Evolutionary conservation across 2,113 vertebrate genomes (phyloP).

Genomic region (Epinephelus moara): DNA sequence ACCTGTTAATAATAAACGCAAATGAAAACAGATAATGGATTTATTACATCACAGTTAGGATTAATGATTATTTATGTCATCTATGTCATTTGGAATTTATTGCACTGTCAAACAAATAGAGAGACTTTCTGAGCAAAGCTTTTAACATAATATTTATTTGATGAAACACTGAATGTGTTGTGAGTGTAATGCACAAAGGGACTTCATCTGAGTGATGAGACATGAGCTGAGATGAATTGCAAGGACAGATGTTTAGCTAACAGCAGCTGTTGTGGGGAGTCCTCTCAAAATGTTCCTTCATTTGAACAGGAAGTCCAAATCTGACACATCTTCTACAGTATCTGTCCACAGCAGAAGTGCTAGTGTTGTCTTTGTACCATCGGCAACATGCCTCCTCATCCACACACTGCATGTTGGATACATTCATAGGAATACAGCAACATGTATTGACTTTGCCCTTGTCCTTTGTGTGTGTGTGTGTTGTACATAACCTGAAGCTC

Average conservation of each 20-base stretch:
- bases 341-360: too few relatives aligned
- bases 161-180: too few relatives aligned
- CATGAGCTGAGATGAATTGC: too few relatives aligned
- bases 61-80: not conserved
- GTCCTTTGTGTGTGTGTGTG: not conserved
- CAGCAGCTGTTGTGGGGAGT: too few relatives aligned
- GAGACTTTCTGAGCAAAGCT: not conserved
- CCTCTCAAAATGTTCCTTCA: not conserved
- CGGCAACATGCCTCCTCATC: not conserved
- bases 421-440: not conserved
- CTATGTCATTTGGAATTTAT: not conserved
- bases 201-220: too few relatives aligned
- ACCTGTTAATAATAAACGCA: not conserved
- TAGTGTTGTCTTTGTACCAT: too few relatives aligned
- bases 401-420: not conserved
- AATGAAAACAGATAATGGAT: not conserved
- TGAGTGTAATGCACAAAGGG: too few relatives aligned
- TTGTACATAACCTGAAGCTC: not conserved
- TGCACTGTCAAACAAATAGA: not conserved
- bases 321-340: not conserved
- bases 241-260: too few relatives aligned
- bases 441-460: not conserved
- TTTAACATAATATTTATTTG: too few relatives aligned
- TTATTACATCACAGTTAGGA: not conserved
- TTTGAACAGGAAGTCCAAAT: not conserved